Conservation (phyloP, 2,113 vertebrate species). For the Chaetura pelagica region DNA sequence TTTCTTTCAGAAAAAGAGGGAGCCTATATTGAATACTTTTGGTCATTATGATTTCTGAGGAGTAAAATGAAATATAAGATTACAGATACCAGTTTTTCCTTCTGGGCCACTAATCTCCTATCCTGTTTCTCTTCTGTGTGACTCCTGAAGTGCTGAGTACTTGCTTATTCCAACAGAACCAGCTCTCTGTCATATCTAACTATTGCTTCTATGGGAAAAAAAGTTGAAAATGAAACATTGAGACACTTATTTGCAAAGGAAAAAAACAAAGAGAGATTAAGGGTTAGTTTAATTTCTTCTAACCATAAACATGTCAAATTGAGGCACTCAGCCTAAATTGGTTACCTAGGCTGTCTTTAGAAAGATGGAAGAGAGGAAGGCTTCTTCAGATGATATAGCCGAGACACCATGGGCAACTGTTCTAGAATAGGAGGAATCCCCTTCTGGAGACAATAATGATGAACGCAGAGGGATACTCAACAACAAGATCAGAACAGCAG, state of each 20-base stretch:
- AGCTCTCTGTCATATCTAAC: background rate
- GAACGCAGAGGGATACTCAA: background rate
- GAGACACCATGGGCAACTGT: fast-evolving
- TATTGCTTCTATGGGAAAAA: background rate
- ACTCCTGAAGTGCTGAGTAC: background rate
- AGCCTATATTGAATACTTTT: background rate
- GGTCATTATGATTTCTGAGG: background rate
- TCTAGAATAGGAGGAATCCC: background rate
- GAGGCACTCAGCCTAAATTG: background rate
- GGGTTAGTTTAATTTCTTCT: background rate
- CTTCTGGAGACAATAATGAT: background rate
- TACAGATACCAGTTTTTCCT: background rate
- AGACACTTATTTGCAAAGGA: background rate
- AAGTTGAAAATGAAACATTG: background rate
- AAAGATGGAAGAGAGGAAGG: background rate
- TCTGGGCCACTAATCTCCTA: background rate
- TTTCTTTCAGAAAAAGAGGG: background rate
- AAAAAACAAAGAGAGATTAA: background rate
- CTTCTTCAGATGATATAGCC: background rate
- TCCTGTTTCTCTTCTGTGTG: background rate
- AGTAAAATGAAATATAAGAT: background rate
- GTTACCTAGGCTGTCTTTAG: background rate
- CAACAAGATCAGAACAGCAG: background rate
- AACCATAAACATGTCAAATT: background rate
- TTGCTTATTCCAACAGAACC: background rate